Evolutionary conservation across 2,113 vertebrate genomes (phyloP).

Genomic region (Halichoeres trimaculatus): DNA sequence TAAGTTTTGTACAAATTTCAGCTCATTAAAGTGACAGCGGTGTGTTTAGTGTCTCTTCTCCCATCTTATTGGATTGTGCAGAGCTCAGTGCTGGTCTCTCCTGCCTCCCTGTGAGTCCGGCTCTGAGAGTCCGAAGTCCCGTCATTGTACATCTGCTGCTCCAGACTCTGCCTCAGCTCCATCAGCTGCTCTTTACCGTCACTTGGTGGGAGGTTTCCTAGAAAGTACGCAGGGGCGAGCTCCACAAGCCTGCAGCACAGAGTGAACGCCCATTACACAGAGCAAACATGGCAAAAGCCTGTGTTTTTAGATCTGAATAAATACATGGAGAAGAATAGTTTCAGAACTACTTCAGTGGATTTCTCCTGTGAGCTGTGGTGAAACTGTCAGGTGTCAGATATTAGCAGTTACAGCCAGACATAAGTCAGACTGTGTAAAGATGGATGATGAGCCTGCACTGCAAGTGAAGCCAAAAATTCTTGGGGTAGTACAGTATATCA

Average conservation of each 20-base stretch:
- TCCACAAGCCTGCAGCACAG: conserved; percentile 87
- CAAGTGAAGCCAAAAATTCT: too few relatives aligned
- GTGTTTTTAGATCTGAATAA: too few relatives aligned
- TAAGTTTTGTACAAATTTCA: not conserved
- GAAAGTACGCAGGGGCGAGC: conserved; percentile 91
- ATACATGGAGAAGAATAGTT: too few relatives aligned
- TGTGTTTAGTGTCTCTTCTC: conserved; percentile 19
- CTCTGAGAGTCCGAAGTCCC: not conserved
- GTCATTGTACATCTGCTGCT: not conserved
- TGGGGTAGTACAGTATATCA: too few relatives aligned
- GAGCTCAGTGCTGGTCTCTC: conserved; percentile 61
- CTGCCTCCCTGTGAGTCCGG: conserved; percentile 13
- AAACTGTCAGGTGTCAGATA: too few relatives aligned
- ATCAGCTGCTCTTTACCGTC: conserved; percentile 92
- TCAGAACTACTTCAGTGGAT: too few relatives aligned
- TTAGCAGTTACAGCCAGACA: too few relatives aligned
- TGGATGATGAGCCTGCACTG: too few relatives aligned
- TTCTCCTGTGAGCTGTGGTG: too few relatives aligned
- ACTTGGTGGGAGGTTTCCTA: conserved; percentile 92
- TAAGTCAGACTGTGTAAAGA: too few relatives aligned
- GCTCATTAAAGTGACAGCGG: conserved; percentile 43
- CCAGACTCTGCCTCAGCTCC: conserved; percentile 86
- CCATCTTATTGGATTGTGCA: conserved; percentile 70
- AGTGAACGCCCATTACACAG: too few relatives aligned
- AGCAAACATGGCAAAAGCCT: too few relatives aligned